Evolutionary conservation across 2,113 vertebrate genomes (phyloP), one percentile per base, ranked within the genome.

Genomic region (Engystomops pustulosus): DNA sequence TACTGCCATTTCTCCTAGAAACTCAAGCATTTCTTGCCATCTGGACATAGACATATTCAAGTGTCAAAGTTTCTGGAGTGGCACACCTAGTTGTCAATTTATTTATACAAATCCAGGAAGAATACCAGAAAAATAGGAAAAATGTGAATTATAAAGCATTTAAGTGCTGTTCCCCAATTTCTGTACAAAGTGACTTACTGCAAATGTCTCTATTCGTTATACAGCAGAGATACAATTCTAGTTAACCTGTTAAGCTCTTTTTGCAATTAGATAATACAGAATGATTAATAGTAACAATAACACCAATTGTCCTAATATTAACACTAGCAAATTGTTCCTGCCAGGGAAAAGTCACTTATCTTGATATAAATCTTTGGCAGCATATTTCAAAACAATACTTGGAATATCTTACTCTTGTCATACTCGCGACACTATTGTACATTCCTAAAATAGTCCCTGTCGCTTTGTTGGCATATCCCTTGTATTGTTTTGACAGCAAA

Each of bases 361-460:
- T 44, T 71, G 36, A 6, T 44, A 23, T 71, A 44, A 23, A 10
- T 44, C 18, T 23, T 58, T 44, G 36, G 68, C 14, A 71, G 36
- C 12, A 30, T 10, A n/a, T 71, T 71, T 44, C 38, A 44, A 71
- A 71, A 70, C 67, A 71, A 71, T 60, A 44, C 34, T 70, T 18
- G 17, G 38, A 68, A 68, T 20, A n/a, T 70, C 67, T 41, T 70
- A 38, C 20, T 20, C 67, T 23, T n/a, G 65, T 68, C 65, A 70
- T 1, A 70, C 36, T 32, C 18, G 1, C 32, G 32, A 67, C 14
- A 14, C 18, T 70, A 70, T 12, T 70, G 67, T 70, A 70, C 9
- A 41, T n/a, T 70, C 67, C 23, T 70, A 70, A 70, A 70, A 70
- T 70, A 70, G 18, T 20, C 18, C 67, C 32, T 70, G 36, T 70